Percentiles rank a stretch among this genome's conserved stretches.
Evolutionary conservation across 2,797 vertebrate genomes (phyloP).

Genomic region (Gorsachius magnificus): DNA sequence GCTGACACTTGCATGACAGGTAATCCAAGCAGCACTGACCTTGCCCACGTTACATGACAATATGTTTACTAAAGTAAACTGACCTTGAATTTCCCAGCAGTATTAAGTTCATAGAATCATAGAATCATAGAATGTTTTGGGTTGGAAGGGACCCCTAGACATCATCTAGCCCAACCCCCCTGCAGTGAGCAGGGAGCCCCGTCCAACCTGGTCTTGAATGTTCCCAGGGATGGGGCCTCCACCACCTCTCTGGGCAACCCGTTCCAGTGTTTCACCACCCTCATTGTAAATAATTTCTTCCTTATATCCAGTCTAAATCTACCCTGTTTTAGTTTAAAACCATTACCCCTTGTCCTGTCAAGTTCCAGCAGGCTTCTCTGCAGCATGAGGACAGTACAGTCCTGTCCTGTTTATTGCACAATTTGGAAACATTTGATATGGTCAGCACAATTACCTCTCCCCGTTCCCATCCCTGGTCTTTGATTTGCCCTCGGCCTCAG

Average conservation of each 20-base stretch:
- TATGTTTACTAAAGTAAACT: neutral
- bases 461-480: neutral
- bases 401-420: neutral
- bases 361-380: neutral
- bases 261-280: too few relatives aligned
- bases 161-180: too few relatives aligned
- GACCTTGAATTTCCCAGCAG: conserved; percentile 6
- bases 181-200: too few relatives aligned
- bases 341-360: too few relatives aligned
- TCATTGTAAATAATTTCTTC: too few relatives aligned
- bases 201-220: too few relatives aligned
- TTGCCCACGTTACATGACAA: neutral
- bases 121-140: too few relatives aligned
- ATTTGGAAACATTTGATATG: neutral
- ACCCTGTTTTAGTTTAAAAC: too few relatives aligned
- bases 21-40: conserved; percentile 55
- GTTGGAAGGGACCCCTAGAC: too few relatives aligned
- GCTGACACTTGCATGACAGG: conserved; percentile 38
- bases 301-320: too few relatives aligned
- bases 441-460: neutral
- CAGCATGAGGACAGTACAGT: rapidly evolving
- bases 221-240: too few relatives aligned
- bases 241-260: too few relatives aligned
- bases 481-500: neutral
- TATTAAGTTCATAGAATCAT: neutral